Percentiles rank a stretch among this genome's conserved stretches.
These are phyloP conservation scores for Alligator mississippiensis DNA, from an alignment of 2,113 vertebrate genomes.

Conservation along the genomic window DNA sequence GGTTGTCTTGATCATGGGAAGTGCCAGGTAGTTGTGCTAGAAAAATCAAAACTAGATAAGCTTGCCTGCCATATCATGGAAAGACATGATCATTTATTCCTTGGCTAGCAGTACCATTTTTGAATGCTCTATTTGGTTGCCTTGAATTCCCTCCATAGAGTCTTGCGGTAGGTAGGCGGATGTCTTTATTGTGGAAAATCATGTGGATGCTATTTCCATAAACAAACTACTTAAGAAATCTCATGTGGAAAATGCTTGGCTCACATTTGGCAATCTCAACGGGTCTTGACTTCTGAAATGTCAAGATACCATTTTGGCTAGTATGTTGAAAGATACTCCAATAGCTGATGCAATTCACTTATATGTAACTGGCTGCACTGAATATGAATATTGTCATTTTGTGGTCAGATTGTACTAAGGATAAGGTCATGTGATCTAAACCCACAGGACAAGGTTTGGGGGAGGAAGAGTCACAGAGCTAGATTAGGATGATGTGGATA, in stretches of 20 bases:
- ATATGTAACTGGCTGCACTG: background rate
- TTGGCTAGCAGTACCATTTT: constrained; percentile 28
- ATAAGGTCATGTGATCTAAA: background rate
- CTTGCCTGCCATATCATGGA: constrained; percentile 50
- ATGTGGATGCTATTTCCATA: constrained; percentile 23
- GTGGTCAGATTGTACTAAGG: background rate
- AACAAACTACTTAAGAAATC: constrained; percentile 18
- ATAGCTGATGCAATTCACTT: background rate
- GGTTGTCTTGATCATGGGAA: constrained; percentile 70
- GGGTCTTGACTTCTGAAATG: background rate
- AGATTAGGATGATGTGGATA: fast-evolving
- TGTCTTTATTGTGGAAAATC: constrained; percentile 18
- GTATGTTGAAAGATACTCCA: background rate
- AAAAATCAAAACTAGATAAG: constrained; percentile 53
- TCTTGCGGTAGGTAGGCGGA: background rate
- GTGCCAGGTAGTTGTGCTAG: constrained; percentile 40
- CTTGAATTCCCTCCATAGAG: constrained; percentile 47
- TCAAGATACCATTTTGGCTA: background rate
- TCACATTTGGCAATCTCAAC: fast-evolving
- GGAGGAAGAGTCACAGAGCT: background rate
- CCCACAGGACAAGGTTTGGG: background rate
- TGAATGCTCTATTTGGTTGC: background rate
- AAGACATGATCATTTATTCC: constrained; percentile 58
- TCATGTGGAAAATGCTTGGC: constrained; percentile 10
- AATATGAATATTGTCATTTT: background rate